A percentile compares a stretch with the other conserved stretches of the same genome.
Conservation (phyloP, 2,888 invertebrate species). For the Neoaliturus tenellus region DNA sequence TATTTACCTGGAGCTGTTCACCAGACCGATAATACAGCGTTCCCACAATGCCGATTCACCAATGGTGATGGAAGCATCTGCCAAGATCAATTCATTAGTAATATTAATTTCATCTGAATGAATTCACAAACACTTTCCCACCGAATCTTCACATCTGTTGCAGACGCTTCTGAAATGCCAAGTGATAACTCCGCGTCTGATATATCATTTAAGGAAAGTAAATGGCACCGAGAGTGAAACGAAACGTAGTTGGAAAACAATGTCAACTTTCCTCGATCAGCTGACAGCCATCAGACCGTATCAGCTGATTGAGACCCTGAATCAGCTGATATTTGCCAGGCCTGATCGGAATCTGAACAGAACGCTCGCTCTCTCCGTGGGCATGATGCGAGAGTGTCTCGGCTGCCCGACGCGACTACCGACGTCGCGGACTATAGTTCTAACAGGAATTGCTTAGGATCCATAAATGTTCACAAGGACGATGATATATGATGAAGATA, state of each 20-base stretch:
- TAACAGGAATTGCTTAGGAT: too few species aligned
- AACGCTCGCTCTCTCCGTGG: background rate
- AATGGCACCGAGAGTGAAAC: constrained; percentile 33
- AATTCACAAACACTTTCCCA: too few species aligned
- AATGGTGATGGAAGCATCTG: too few species aligned
- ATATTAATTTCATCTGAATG: too few species aligned
- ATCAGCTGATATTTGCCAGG: constrained; percentile 4
- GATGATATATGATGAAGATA: too few species aligned
- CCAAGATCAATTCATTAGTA: too few species aligned
- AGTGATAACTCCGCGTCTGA: background rate
- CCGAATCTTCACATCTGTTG: too few species aligned
- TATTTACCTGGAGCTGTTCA: too few species aligned
- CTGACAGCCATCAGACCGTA: constrained; percentile 23
- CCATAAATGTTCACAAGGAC: too few species aligned
- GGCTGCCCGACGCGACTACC: background rate
- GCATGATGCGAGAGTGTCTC: background rate
- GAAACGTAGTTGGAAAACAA: constrained; percentile 36
- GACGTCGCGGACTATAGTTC: too few species aligned
- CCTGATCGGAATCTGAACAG: constrained; percentile 31
- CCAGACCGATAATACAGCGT: too few species aligned
- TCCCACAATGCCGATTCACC: too few species aligned
- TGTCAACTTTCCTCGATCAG: constrained; percentile 30
- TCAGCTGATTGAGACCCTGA: background rate
- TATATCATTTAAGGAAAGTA: constrained; percentile 34
- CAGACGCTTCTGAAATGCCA: background rate